phyloP scores from a whole-genome alignment of 2,888 invertebrate species.

The Ctenicera cuprea region DNA sequence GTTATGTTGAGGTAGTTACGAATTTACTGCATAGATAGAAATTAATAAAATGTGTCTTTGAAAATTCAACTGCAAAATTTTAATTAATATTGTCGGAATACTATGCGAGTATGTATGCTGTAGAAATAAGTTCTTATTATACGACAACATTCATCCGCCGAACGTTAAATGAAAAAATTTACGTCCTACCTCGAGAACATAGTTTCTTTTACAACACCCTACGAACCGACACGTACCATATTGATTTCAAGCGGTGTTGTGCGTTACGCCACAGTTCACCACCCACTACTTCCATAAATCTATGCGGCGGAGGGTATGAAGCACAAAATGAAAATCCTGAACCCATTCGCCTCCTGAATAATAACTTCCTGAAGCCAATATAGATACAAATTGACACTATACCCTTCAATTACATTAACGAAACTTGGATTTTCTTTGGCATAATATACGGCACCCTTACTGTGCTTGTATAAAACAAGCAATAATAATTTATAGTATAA shows the following conservation, averaged over 20 bases:
- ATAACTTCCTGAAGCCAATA: conserved; percentile 30
- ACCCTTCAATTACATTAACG: conserved; percentile 23
- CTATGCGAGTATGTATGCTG: too few relatives aligned
- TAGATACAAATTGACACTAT: conserved; percentile 25
- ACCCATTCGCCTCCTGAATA: conserved; percentile 24
- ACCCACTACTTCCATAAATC: conserved; percentile 34
- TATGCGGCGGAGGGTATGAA: conserved; percentile 27
- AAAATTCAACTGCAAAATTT: too few relatives aligned
- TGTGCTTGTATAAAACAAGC: too few relatives aligned
- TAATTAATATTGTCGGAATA: too few relatives aligned
- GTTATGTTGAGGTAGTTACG: too few relatives aligned
- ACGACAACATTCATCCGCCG: neutral
- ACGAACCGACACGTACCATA: conserved; percentile 27
- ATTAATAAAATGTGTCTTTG: too few relatives aligned
- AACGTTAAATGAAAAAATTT: conserved; percentile 13
- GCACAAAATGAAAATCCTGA: conserved; percentile 36
- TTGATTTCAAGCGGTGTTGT: conserved; percentile 36
- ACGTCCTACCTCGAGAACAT: conserved; percentile 10
- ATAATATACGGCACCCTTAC: too few relatives aligned
- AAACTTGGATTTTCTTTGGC: conserved; percentile 11
- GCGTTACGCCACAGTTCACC: conserved; percentile 33
- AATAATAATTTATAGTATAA: neutral
- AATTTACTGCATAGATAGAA: too few relatives aligned
- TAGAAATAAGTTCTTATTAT: neutral
- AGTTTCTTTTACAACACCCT: conserved; percentile 21